Evolutionary conservation across 2,888 invertebrate genomes (phyloP), one percentile per base, ranked within the genome.

Genomic region (Lasius fuliginosus): DNA sequence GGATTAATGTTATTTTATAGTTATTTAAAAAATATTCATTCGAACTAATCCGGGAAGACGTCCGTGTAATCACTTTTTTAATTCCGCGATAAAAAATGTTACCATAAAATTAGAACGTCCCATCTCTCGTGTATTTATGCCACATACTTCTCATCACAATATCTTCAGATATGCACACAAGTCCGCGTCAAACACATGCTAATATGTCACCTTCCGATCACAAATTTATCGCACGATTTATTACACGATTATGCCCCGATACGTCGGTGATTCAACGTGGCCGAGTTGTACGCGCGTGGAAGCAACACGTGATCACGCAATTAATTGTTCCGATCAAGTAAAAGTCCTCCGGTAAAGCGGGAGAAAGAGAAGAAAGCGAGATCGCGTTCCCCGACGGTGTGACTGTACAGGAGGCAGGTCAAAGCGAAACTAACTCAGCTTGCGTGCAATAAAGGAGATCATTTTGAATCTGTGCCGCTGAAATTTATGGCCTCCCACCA

Each of bases 401-500:
- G 88, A 92, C 92, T 92, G 92, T 88, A 90, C 93, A 84, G 88
- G 71, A 86, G 85, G 92, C 92, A 89, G 90, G 91, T 88, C 93
- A 87, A 85, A 77, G 88, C 85, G 87, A 90, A 92, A 94, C 94
- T 94, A 93, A 93, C 90, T 88, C 83, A 93, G 93, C 93, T 94
- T 94, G 93, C 92, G 92, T 93, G 94, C 94, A 95, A 95, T 95
- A 95, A 95, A 95, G 95, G 95, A 95, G 95, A 95, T 95, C 94
- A 95, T 95, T 95, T 94, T 94, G 95, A 95, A 95, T 95, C 95
- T 95, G 95, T 95, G 95, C 93, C 53, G 94, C 93, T 94, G 95
- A 95, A 96, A 96, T 96, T 96, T 96, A 96, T 96, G 94, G 94
- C 86, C 90, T 92, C 92, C 91, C 92, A 86, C 88, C 90, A 92